These are phyloP conservation scores for Pithecia hirsuta DNA, from an alignment of 2,797 vertebrate genomes.

Conservation along the genomic window DNA sequence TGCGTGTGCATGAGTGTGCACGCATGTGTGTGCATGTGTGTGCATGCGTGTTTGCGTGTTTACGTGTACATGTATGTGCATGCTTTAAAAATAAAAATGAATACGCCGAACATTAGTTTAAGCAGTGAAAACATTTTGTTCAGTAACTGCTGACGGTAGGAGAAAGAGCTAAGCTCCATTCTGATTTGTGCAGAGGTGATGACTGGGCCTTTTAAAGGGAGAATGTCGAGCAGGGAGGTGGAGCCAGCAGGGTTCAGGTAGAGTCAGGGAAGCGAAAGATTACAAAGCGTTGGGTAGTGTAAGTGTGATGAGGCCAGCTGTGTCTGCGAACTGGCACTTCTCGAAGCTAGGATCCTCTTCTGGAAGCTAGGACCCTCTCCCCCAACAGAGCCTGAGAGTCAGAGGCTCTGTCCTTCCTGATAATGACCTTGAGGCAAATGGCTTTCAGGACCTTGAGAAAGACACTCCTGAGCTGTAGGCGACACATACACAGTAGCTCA, in stretches of 20 bases:
- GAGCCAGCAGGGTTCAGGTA: neutral
- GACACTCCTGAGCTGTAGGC: neutral
- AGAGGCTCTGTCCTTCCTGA: neutral
- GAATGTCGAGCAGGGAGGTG: neutral
- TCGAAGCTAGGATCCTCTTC: too few species aligned
- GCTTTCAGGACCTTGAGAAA: neutral
- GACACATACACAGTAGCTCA: too few species aligned
- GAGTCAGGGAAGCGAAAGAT: neutral
- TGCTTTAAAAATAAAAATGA: neutral
- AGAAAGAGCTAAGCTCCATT: neutral
- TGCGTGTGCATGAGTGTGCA: too few species aligned
- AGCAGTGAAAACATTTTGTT: neutral
- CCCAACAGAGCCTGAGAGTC: neutral
- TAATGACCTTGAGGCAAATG: neutral
- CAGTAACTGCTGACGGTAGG: neutral
- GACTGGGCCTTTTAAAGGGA: neutral
- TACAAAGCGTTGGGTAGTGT: neutral
- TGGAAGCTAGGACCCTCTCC: too few species aligned
- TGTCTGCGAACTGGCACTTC: neutral
- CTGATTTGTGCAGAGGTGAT: neutral
- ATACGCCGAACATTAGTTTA: neutral
- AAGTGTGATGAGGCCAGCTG: neutral
- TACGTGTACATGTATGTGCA: rapidly evolving
- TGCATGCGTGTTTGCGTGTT: too few species aligned
- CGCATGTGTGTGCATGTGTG: too few species aligned